Evolutionary conservation across 1,140 invertebrate genomes (phyloP).

Genomic region (Saccostrea glomerata): DNA sequence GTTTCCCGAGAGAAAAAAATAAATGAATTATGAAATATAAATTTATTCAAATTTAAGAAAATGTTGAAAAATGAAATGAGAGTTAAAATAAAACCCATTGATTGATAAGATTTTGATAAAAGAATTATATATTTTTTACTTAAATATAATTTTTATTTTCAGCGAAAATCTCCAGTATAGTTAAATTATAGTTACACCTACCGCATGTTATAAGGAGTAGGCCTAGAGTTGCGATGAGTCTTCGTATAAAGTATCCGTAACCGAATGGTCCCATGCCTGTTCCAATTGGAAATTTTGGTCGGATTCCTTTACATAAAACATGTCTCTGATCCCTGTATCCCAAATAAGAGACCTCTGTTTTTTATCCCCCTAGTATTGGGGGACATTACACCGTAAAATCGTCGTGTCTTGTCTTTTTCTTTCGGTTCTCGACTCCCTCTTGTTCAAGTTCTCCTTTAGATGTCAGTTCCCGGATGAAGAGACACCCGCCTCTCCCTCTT

Average conservation of each 20-base stretch:
- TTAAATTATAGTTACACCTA: neutral
- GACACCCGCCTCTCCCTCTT: neutral
- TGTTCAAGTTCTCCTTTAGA: neutral
- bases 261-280: slow-evolving; percentile 34
- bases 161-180: neutral
- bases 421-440: neutral
- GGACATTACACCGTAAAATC: slow-evolving; percentile 27
- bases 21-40: neutral
- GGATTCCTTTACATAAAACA: slow-evolving; percentile 28
- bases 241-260: slow-evolving; percentile 5
- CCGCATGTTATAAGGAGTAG: slow-evolving; percentile 2
- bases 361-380: neutral
- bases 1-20: neutral
- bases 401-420: neutral
- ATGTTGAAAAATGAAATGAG: no score
- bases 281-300: slow-evolving; percentile 31
- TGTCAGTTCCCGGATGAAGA: neutral
- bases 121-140: no score
- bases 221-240: slow-evolving; percentile 4
- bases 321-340: slow-evolving; percentile 29
- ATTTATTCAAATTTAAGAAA: no score
- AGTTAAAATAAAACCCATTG: no score
- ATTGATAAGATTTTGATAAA: no score
- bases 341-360: slow-evolving; percentile 25
- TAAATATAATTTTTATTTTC: neutral